Conservation (phyloP, 2,888 invertebrate genomes). For the Lymantria dispar region DNA sequence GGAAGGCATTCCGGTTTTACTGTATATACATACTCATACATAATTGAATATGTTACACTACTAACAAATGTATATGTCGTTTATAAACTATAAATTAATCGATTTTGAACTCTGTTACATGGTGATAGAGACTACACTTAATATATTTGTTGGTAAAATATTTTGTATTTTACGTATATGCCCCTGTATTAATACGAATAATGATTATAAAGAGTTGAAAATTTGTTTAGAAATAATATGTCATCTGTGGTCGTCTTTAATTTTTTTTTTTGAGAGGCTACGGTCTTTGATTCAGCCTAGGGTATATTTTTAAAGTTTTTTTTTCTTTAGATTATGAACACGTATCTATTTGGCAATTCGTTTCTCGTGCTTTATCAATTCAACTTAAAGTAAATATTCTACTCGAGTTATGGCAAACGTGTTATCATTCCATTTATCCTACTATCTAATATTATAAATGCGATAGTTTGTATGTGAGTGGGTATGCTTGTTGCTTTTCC, state of each 20-base stretch:
- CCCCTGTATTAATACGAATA: conserved; percentile 5
- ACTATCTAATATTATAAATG: no score
- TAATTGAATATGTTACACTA: conserved; percentile 19
- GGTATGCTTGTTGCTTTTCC: no score
- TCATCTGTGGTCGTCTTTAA: background rate
- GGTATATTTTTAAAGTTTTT: no score
- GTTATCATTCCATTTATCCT: no score
- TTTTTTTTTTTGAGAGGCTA: no score
- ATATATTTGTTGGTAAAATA: background rate
- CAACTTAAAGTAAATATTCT: no score
- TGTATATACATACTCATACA: conserved; percentile 14
- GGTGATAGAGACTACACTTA: rapidly evolving
- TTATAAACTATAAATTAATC: background rate
- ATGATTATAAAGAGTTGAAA: conserved; percentile 13
- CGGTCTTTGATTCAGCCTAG: no score
- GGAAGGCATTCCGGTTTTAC: conserved; percentile 47
- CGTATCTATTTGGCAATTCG: no score
- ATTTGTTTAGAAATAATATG: conserved; percentile 4
- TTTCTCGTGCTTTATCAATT: no score
- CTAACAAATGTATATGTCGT: conserved; percentile 7
- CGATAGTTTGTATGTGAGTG: no score
- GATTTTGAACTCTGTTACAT: background rate
- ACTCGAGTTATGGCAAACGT: no score
- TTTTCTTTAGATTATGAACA: no score
- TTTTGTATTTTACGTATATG: conserved; percentile 7